Conservation (phyloP, 2,113 vertebrate genomes). For the Choloepus hoffmanni region DNA sequence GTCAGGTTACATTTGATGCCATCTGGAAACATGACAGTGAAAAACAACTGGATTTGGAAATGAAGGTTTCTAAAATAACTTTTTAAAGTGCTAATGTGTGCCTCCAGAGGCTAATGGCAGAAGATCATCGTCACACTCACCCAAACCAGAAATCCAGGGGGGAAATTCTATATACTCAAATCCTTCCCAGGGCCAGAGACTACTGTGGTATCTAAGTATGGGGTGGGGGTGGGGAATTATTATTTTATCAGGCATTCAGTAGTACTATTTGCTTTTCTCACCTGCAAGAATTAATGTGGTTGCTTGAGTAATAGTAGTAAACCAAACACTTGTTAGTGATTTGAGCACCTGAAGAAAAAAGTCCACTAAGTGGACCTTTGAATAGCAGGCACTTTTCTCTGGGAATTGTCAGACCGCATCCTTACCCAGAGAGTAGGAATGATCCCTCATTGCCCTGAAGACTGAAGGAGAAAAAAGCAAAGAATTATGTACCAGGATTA, state of each 20-base stretch:
- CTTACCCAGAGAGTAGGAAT: constrained; percentile 71
- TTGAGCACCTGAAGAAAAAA: neutral
- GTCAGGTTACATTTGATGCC: constrained; percentile 6
- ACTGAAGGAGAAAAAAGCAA: constrained; percentile 77
- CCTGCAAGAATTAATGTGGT: neutral
- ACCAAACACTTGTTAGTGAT: neutral
- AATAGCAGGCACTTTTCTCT: constrained; percentile 63
- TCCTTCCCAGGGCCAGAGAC: neutral
- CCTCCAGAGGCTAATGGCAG: neutral
- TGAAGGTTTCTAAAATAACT: constrained; percentile 21
- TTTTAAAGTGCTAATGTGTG: neutral
- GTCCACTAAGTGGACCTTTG: neutral
- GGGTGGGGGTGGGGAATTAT: neutral
- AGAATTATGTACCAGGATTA: constrained; percentile 72
- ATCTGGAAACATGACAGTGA: neutral
- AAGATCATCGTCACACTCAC: neutral
- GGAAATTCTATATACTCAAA: neutral
- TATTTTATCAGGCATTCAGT: neutral
- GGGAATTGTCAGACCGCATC: constrained; percentile 77
- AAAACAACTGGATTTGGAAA: constrained; percentile 11
- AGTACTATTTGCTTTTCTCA: neutral
- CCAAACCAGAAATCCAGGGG: neutral
- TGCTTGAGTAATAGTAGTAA: neutral
- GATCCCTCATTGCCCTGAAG: constrained; percentile 68
- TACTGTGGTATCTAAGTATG: neutral